Conservation (phyloP, 2,888 invertebrate species). For the Acronicta aceris region DNA sequence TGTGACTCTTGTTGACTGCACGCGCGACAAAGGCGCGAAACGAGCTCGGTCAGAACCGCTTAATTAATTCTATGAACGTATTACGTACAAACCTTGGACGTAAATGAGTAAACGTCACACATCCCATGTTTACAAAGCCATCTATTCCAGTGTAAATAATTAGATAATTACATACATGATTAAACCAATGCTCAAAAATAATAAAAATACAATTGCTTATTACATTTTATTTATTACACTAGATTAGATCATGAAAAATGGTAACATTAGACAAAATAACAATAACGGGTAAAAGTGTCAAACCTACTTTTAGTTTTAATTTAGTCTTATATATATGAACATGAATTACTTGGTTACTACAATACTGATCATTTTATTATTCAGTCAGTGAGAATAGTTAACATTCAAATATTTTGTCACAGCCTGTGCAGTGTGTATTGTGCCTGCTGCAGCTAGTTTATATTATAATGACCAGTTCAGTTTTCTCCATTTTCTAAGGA, state of each 20-base stretch:
- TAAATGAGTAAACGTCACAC: constrained; percentile 68
- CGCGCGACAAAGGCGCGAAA: constrained; percentile 29
- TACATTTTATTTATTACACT: constrained; percentile 4
- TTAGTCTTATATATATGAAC: constrained; percentile 17
- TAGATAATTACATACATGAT: too few relatives aligned
- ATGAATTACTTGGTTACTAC: constrained; percentile 23
- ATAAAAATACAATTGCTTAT: not conserved
- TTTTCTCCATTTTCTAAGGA: constrained; percentile 46
- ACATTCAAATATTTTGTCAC: constrained; percentile 43
- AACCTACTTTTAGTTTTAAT: constrained; percentile 25
- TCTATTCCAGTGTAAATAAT: too few relatives aligned
- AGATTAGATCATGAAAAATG: constrained; percentile 15
- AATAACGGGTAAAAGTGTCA: constrained; percentile 9
- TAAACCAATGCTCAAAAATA: not conserved
- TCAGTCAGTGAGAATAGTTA: constrained; percentile 28
- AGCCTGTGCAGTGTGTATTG: constrained; percentile 12
- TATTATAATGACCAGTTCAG: constrained; percentile 13
- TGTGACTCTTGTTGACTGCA: constrained; percentile 46
- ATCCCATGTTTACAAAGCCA: constrained; percentile 39
- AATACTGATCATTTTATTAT: constrained; percentile 54
- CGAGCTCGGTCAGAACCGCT: constrained; percentile 52
- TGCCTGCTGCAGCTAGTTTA: constrained; percentile 16
- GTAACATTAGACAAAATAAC: constrained; percentile 28
- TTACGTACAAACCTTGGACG: constrained; percentile 66
- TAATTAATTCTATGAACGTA: constrained; percentile 82